These are phyloP conservation scores for Leptinotarsa rubiginosa DNA, from an alignment of 2,888 invertebrate species.

Conservation along the genomic window DNA sequence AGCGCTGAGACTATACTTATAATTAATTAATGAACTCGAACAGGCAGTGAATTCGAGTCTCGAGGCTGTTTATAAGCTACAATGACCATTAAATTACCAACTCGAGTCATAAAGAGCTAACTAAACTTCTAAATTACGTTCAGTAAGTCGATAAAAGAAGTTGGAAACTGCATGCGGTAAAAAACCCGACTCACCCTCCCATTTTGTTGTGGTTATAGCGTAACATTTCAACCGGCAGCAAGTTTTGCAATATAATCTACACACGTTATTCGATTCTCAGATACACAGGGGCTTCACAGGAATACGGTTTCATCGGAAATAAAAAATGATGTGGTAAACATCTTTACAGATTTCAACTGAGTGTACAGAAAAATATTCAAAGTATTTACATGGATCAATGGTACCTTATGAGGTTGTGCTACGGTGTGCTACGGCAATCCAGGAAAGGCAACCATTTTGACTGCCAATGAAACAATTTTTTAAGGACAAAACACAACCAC, in stretches of 20 bases:
- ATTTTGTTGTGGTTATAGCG: slow-evolving; percentile 15
- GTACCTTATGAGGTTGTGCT: no score
- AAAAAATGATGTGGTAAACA: no score
- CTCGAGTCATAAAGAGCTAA: slow-evolving; percentile 32
- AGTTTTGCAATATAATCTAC: slow-evolving; percentile 13
- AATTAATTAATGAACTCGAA: slow-evolving; percentile 20
- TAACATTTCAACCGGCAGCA: slow-evolving; percentile 10
- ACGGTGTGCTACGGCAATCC: no score
- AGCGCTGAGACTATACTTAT: slow-evolving; percentile 6
- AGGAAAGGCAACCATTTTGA: no score
- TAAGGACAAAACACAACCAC: no score
- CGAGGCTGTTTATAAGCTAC: slow-evolving; percentile 38
- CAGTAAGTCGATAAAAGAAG: slow-evolving; percentile 20
- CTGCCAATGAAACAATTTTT: no score
- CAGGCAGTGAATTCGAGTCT: slow-evolving; percentile 9
- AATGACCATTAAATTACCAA: slow-evolving; percentile 41
- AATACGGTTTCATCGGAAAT: no score
- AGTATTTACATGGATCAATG: no score
- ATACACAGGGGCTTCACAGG: background rate
- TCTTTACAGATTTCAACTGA: no score
- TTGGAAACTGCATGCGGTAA: slow-evolving; percentile 19
- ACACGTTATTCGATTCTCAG: background rate
- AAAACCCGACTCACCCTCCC: slow-evolving; percentile 17
- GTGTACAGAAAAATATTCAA: no score
- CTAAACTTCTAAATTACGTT: slow-evolving; percentile 20